phyloP scores from a whole-genome alignment of 2,113 vertebrate genomes.

The Murina feae region DNA sequence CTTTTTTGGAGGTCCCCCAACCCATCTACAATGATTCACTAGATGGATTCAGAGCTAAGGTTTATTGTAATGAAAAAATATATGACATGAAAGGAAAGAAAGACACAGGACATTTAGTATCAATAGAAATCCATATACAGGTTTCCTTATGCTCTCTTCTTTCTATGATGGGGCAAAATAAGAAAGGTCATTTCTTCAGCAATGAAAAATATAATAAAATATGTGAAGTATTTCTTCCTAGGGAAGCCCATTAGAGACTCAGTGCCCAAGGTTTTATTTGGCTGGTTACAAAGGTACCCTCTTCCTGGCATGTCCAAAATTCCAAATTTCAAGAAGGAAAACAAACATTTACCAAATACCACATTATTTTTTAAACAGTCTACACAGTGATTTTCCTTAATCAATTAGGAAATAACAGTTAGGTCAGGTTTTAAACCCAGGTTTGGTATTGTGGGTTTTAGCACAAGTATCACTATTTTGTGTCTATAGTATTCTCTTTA shows the following conservation, averaged over 20 bases:
- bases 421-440: too few species aligned
- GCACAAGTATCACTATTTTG: neutral
- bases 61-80: neutral
- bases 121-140: neutral
- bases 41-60: neutral
- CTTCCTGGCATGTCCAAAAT: neutral
- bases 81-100: neutral
- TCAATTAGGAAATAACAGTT: neutral
- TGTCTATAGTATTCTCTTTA: neutral
- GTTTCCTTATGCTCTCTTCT: neutral
- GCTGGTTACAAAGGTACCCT: neutral
- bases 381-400: neutral
- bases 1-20: neutral
- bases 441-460: neutral
- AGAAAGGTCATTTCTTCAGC: neutral
- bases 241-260: neutral
- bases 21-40: neutral
- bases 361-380: neutral
- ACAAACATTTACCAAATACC: neutral
- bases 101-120: neutral
- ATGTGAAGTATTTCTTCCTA: neutral
- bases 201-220: neutral
- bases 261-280: neutral
- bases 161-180: neutral
- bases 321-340: neutral